Base-by-base conservation (phyloP, 2,113 vertebrate species). In the Phylloscopus whistleri region DNA sequence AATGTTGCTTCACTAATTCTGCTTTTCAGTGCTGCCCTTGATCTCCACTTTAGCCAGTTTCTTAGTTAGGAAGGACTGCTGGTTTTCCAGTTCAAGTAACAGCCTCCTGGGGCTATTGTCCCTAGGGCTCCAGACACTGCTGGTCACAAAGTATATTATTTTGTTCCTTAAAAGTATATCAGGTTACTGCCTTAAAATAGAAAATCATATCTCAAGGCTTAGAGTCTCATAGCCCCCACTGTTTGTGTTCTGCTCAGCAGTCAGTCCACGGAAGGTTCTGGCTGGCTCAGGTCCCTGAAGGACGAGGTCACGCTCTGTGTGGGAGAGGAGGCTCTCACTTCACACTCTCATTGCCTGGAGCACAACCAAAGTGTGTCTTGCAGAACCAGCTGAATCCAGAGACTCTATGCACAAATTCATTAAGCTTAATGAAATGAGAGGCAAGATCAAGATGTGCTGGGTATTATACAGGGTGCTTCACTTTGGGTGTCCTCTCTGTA, bases 361-460 rank as follows among this genome's bases (percentile, higher is more conserved):
- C 60, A 70, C 74, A 75, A 6, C 52, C 1, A 3, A 64, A 60
- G 19, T 55, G 53, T 59, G 16, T 85, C n/a, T 51, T 74, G 72
- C 59, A 80, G 89, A 77, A 75, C 22, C 27, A 67, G 19, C 48
- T 91, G 85, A 94, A 85, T 49, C 51, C 67, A 52, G 33, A 67
- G 51, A 48, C 35, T 77, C 84, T 76, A 4, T 70, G 48, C 68
- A 41, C 4, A 0, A 76, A 41, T 68, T 91, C 55, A 13, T 91
- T 70, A 51, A 55, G 46, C 70, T 93, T 85, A 77, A 68, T 84
- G 51, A 88, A 87, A 60, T 31, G 53, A 74, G 58, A 83, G 35
- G 30, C 1, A 0, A 69, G 46, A 73, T 31, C 0, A 0, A 30
- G 59, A 33, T 4, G 4, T 69, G 23, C 60, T 81, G 15, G 39